Evolutionary conservation across 2,113 vertebrate genomes (phyloP).

Genomic region (Silurus asotus): DNA sequence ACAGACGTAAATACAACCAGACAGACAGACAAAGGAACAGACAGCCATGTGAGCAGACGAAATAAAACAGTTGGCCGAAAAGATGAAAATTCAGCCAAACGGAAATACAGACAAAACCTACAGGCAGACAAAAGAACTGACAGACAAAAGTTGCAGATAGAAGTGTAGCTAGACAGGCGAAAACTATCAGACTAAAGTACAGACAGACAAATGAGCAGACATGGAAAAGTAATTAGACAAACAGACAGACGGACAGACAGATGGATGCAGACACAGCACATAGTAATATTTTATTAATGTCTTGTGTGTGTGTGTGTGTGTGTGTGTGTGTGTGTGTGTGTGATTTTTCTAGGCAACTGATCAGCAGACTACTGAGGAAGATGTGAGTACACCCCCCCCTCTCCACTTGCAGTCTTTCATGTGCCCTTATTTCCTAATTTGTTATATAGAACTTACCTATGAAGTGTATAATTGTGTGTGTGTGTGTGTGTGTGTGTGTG

Average conservation of each 20-base stretch:
- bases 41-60: too few relatives aligned
- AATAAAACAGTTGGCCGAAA: too few relatives aligned
- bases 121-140: too few relatives aligned
- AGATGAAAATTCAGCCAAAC: too few relatives aligned
- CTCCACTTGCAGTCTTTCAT: too few relatives aligned
- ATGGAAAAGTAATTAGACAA: background rate
- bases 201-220: background rate
- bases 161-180: too few relatives aligned
- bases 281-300: background rate
- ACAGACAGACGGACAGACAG: background rate
- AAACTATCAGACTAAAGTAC: too few relatives aligned
- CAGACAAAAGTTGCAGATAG: too few relatives aligned
- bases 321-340: background rate
- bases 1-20: too few relatives aligned
- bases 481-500: slow-evolving; percentile 28
- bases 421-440: background rate
- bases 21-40: too few relatives aligned
- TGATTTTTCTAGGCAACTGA: slow-evolving; percentile 69
- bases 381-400: slow-evolving; percentile 70
- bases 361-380: slow-evolving; percentile 74
- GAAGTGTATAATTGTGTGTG: background rate
- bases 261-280: background rate
- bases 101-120: too few relatives aligned
- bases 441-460: background rate
- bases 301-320: background rate